Evolutionary conservation across 2,797 vertebrate genomes (phyloP).

Genomic region (Bovichtus variegatus): DNA sequence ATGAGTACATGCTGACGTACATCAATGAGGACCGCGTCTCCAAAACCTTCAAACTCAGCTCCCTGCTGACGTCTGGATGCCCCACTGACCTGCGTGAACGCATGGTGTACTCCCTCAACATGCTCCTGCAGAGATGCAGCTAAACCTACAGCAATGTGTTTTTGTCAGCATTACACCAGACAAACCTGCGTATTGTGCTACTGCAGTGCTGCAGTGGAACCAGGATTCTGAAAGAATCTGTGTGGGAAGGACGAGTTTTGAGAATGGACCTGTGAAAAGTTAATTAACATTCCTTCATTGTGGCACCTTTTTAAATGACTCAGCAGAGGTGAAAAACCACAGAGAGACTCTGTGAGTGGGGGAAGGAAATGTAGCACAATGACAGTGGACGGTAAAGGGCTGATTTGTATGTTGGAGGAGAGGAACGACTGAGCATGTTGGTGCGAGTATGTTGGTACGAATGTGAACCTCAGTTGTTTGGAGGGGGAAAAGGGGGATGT

Average conservation of each 20-base stretch:
- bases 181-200: constrained; percentile 10
- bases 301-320: constrained; percentile 54
- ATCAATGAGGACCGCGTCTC: constrained; percentile 97
- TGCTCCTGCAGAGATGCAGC: constrained; percentile 96
- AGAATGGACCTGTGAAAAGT: constrained; percentile 49
- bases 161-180: constrained; percentile 16
- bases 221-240: constrained; percentile 23
- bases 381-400: constrained; percentile 64
- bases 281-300: constrained; percentile 52
- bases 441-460: constrained; percentile 70
- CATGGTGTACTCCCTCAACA: constrained; percentile 97
- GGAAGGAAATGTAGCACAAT: constrained; percentile 72
- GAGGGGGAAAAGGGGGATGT: constrained; percentile 52
- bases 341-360: constrained; percentile 37
- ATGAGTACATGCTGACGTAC: constrained; percentile 96
- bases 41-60: constrained; percentile 91
- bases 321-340: constrained; percentile 42
- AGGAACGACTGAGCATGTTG: constrained; percentile 39
- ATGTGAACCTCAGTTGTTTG: constrained; percentile 47
- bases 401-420: constrained; percentile 74
- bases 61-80: constrained; percentile 92
- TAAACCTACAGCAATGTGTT: constrained; percentile 71
- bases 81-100: constrained; percentile 91
- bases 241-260: constrained; percentile 12
- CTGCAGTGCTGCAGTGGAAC: constrained; percentile 50